Conservation (phyloP, 1,140 invertebrate species). For the Drosophila busckii region DNA sequence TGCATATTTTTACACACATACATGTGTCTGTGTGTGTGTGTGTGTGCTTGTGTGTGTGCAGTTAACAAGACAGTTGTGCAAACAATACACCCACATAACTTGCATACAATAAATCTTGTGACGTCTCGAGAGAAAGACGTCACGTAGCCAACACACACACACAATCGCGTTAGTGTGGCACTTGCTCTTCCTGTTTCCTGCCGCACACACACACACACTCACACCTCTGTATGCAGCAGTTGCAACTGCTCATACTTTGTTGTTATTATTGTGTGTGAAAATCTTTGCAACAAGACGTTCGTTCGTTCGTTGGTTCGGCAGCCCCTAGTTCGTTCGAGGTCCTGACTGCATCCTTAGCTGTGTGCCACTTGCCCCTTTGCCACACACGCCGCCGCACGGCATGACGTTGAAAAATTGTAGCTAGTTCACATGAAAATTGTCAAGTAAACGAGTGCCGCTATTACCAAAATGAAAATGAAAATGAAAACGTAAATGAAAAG, state of each 20-base stretch:
- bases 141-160: conserved; percentile 60
- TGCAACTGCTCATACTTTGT: no score
- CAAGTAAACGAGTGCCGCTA: conserved; percentile 52
- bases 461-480: conserved; percentile 65
- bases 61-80: conserved; percentile 31
- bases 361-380: conserved; percentile 2
- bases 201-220: conserved; percentile 2
- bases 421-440: conserved; percentile 69
- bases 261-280: conserved; percentile 30
- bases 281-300: no score
- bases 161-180: conserved; percentile 60
- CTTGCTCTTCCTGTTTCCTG: conserved; percentile 71
- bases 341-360: conserved; percentile 18
- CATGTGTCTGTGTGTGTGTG: background rate
- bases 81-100: conserved; percentile 56
- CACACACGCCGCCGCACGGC: no score
- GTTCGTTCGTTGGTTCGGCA: conserved; percentile 50
- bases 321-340: conserved; percentile 29
- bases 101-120: conserved; percentile 77
- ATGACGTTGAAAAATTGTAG: conserved; percentile 71
- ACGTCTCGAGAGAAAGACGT: conserved; percentile 75
- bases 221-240: background rate
- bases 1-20: conserved; percentile 47
- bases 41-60: background rate
- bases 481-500: conserved; percentile 55